These are phyloP conservation scores for Euplexia lucipara DNA, from an alignment of 2,888 invertebrate genomes.

Conservation along the genomic window DNA sequence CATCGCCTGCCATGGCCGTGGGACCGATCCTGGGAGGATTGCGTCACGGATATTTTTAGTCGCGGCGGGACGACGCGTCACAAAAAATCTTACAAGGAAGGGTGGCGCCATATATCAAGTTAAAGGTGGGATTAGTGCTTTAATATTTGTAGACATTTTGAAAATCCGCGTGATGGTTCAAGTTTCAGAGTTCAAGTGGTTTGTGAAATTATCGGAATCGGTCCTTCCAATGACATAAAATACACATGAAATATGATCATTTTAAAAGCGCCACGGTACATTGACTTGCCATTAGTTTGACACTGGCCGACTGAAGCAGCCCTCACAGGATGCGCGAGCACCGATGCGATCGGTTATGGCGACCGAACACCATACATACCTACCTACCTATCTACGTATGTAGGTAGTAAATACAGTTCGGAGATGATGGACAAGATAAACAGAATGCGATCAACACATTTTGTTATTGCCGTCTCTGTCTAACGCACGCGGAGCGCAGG, in stretches of 20 bases:
- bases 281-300: slow-evolving; percentile 67
- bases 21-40: slow-evolving; percentile 77
- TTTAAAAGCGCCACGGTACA: slow-evolving; percentile 50
- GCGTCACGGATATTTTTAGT: slow-evolving; percentile 89
- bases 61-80: slow-evolving; percentile 79
- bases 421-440: slow-evolving; percentile 89
- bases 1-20: slow-evolving; percentile 75
- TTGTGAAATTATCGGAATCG: slow-evolving; percentile 13
- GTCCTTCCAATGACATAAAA: slow-evolving; percentile 1
- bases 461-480: slow-evolving; percentile 77
- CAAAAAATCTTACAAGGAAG: slow-evolving; percentile 83
- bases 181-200: slow-evolving; percentile 6
- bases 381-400: slow-evolving; percentile 70
- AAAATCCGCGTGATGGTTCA: not conserved
- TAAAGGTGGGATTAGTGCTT: slow-evolving; percentile 69
- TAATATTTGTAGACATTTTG: slow-evolving; percentile 38
- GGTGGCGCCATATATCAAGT: slow-evolving; percentile 84
- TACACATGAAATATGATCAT: slow-evolving; percentile 23
- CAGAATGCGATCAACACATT: slow-evolving; percentile 79
- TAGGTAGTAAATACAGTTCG: slow-evolving; percentile 80
- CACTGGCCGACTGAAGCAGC: slow-evolving; percentile 68
- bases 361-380: slow-evolving; percentile 72
- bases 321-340: slow-evolving; percentile 83
- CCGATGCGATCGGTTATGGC: slow-evolving; percentile 84
- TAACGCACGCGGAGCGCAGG: slow-evolving; percentile 72